Evolutionary conservation across 2,113 vertebrate genomes (phyloP), one percentile per base, ranked within the genome.

Genomic region (Campylomormyrus tamandua): DNA sequence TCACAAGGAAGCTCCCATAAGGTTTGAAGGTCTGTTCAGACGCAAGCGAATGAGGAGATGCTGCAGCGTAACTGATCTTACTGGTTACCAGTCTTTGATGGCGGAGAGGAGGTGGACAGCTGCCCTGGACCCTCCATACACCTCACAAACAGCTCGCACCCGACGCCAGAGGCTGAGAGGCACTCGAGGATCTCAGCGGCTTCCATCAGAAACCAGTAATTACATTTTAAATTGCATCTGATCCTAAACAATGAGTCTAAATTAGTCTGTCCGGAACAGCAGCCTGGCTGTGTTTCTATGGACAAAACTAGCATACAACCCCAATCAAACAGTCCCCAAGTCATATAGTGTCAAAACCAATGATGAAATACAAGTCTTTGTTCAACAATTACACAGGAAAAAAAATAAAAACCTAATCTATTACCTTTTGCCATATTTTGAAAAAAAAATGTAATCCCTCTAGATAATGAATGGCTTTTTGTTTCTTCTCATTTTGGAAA

Each of bases 231-330:
- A 84, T 84, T 48, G 45, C 42, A 84, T 84, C 24, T 48, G 42
- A 84, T 84, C 83, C 39, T 84, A 84, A 84, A 48, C 83, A 84
- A 84, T 84, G 83, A 46, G 19, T 84, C 42, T 84, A 84, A 84
- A 84, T 84, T 48, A 46, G 83, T 11, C 45, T 46, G 83, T n/a
- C 42, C 17, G 24, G 45, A 84, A 10, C 45, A 11, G 45, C 42
- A n/a, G 83, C 19, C 24, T 39, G 9, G 21, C 83, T 48, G 45
- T 48, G 10, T 84, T 45, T 48, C 48, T 48, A 84, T n/a, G 42
- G 45, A 84, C 83, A 84, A 39, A 83, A 48, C 39, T 24, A 46
- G 83, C 42, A 9, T 48, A 48, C 39, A 84, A 84, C 15, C 83
- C 45, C 83, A 24, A 84, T 46, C 45, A 84, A 39, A 48, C 21